phyloP scores from a whole-genome alignment of 2,888 invertebrate genomes.

The Xanthia togata region DNA sequence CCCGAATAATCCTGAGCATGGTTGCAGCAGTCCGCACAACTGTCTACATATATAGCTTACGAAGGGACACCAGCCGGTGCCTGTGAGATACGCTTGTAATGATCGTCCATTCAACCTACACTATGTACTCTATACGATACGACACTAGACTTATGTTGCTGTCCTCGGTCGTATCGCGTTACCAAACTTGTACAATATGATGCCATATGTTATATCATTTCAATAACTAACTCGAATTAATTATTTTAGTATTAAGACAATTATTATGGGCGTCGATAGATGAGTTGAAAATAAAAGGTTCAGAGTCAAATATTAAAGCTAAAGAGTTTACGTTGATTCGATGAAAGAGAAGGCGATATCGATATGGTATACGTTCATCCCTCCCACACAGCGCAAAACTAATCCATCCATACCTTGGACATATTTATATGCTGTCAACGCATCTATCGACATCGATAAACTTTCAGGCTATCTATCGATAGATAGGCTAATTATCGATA shows the following conservation, averaged over 20 bases:
- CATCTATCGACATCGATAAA: conserved; percentile 62
- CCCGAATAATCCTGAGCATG: conserved; percentile 67
- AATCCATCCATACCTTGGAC: conserved; percentile 22
- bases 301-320: background rate
- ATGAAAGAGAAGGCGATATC: conserved; percentile 34
- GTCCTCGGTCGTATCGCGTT: conserved; percentile 53
- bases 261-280: conserved; percentile 53
- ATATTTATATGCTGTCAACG: conserved; percentile 11
- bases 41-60: conserved; percentile 80
- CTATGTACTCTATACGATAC: conserved; percentile 72
- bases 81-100: conserved; percentile 89
- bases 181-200: conserved; percentile 64
- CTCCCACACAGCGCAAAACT: background rate
- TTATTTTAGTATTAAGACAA: conserved; percentile 64
- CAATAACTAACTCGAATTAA: conserved; percentile 60
- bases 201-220: conserved; percentile 62
- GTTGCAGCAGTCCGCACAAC: conserved; percentile 58
- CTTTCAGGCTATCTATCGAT: conserved; percentile 47
- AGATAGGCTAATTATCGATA: conserved; percentile 50
- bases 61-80: conserved; percentile 79
- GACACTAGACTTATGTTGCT: conserved; percentile 67
- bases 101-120: conserved; percentile 86
- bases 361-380: conserved; percentile 29
- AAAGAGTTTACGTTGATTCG: background rate
- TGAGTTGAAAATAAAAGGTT: conserved; percentile 28